Conservation (phyloP, 2,797 vertebrate genomes). For the Erpetoichthys calabaricus region DNA sequence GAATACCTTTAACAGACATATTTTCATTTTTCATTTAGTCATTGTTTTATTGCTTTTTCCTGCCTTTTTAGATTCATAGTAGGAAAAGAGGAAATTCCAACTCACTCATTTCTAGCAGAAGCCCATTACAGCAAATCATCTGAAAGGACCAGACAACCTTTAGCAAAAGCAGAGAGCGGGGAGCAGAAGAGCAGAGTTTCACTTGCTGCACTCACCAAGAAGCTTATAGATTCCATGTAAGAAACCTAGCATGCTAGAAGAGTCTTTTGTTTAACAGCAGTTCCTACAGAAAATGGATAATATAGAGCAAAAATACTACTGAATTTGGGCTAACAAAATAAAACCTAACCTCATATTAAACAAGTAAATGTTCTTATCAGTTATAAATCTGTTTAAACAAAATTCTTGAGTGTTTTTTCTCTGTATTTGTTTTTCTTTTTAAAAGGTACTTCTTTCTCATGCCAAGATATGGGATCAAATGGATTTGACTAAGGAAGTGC, state of each 20-base stretch:
- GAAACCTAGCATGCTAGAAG: constrained; percentile 19
- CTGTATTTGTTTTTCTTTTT: no score
- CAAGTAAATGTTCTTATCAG: no score
- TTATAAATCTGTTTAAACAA: no score
- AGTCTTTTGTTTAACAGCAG: no score
- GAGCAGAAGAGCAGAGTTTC: constrained; percentile 38
- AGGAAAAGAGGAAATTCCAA: constrained; percentile 89
- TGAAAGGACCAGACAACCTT: constrained; percentile 27
- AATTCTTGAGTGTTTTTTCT: no score
- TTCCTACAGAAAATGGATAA: no score
- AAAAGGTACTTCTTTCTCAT: no score
- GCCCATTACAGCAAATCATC: constrained; percentile 29
- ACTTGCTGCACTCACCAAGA: constrained; percentile 50
- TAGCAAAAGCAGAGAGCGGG: constrained; percentile 14
- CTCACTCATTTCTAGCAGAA: constrained; percentile 59
- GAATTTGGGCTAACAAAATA: no score
- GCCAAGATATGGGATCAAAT: constrained; percentile 23
- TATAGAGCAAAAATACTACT: no score
- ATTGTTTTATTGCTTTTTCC: background rate
- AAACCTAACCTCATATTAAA: no score
- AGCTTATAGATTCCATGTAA: constrained; percentile 77
- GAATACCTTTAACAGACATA: no score
- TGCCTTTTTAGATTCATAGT: constrained; percentile 71
- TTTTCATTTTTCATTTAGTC: no score
- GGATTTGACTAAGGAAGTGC: constrained; percentile 25